Percentiles rank a stretch among this genome's conserved stretches.
phyloP scores from a whole-genome alignment of 2,113 vertebrate species.

The Gorsachius goisagi region DNA sequence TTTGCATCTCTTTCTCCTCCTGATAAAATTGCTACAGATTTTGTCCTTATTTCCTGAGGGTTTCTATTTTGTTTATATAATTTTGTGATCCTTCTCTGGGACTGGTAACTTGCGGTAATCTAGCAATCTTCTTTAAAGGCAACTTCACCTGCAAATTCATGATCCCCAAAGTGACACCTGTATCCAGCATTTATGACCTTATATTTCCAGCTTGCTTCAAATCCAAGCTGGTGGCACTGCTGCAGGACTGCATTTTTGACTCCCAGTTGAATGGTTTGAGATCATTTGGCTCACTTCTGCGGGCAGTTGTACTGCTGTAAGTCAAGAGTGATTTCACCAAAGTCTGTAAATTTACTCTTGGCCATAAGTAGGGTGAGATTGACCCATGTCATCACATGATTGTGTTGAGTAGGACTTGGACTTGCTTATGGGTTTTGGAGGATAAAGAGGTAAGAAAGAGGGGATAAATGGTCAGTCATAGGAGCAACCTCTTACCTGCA shows the following conservation, averaged over 20 bases:
- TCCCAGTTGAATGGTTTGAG: neutral
- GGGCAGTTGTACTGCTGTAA: neutral
- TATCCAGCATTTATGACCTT: neutral
- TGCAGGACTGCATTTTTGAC: neutral
- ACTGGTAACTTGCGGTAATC: neutral
- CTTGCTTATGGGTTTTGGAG: neutral
- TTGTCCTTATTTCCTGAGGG: neutral
- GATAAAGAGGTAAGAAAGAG: neutral
- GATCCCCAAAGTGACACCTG: neutral
- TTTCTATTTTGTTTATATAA: neutral
- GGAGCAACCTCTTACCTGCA: neutral
- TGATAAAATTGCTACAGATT: neutral
- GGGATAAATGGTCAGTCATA: rapidly evolving
- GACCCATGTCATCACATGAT: neutral
- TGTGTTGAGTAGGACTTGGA: rapidly evolving
- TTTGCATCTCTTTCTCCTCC: neutral
- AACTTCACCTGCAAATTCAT: neutral
- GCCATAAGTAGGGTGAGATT: neutral
- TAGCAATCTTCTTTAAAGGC: neutral
- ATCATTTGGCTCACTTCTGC: neutral
- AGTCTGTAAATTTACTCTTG: neutral
- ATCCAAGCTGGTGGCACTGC: neutral
- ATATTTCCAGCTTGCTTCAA: neutral
- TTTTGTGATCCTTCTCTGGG: neutral
- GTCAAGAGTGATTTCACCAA: neutral